Percentiles rank a stretch among this genome's conserved stretches.
These are phyloP conservation scores for Macrotus californicus DNA, from an alignment of 2,113 vertebrate genomes.

Conservation along the genomic window DNA sequence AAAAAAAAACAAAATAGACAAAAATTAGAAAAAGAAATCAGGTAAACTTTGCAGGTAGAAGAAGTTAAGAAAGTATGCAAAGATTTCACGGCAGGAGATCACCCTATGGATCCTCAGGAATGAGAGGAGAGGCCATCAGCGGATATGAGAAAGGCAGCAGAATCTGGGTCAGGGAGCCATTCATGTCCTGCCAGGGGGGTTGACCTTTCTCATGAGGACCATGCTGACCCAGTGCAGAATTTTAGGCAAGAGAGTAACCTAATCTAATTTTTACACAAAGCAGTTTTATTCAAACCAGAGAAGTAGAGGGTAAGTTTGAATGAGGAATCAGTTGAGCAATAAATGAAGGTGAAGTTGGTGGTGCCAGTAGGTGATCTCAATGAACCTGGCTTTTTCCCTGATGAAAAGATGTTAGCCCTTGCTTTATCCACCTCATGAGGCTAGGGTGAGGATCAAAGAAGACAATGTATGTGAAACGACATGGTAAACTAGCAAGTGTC, in stretches of 20 bases:
- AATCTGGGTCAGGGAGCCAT: neutral
- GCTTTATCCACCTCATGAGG: neutral
- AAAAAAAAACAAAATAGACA: too few relatives aligned
- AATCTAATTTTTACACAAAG: neutral
- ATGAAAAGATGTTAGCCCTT: neutral
- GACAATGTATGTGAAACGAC: neutral
- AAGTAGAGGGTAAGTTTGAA: neutral
- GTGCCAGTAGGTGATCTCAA: neutral
- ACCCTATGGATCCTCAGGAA: neutral
- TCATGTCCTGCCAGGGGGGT: fast-evolving
- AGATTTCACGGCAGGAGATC: neutral
- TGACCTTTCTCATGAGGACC: neutral
- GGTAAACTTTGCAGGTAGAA: neutral
- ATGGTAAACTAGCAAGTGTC: neutral
- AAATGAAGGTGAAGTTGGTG: neutral
- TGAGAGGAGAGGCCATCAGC: neutral
- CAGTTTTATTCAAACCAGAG: neutral
- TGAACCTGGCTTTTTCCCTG: neutral
- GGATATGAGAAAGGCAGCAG: neutral
- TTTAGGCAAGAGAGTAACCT: neutral
- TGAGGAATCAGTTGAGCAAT: neutral
- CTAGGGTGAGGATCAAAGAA: neutral
- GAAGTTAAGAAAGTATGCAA: neutral
- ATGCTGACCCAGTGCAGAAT: neutral
- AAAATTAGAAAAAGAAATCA: too few relatives aligned